A percentile compares a stretch with the other conserved stretches of the same genome.
phyloP scores from a whole-genome alignment of 2,797 vertebrate genomes.

The Paguma larvata region DNA sequence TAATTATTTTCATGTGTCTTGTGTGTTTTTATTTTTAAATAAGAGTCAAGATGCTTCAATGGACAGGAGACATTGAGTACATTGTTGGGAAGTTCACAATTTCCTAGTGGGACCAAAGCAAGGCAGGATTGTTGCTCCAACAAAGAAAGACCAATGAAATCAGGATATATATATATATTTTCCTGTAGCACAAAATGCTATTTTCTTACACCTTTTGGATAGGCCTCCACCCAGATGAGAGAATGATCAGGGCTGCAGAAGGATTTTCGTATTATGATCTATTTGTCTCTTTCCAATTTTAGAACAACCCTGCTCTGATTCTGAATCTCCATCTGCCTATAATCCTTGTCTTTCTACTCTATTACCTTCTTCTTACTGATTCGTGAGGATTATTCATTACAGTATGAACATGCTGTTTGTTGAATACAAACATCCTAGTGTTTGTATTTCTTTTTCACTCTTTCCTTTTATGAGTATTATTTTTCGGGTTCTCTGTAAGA shows the following conservation, averaged over 20 bases:
- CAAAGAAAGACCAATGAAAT: not conserved
- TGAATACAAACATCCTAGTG: not conserved
- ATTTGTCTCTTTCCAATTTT: no score
- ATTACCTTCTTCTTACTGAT: not conserved
- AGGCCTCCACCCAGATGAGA: no score
- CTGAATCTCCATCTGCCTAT: rapidly evolving
- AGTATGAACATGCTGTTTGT: no score
- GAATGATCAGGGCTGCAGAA: rapidly evolving
- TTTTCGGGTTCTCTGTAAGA: not conserved
- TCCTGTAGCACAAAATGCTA: not conserved
- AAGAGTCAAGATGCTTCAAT: rapidly evolving
- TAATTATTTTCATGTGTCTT: not conserved
- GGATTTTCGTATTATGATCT: rapidly evolving
- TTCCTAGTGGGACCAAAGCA: not conserved
- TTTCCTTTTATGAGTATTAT: not conserved
- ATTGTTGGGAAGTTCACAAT: no score
- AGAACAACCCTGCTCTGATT: not conserved
- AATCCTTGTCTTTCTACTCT: no score
- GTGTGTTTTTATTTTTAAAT: not conserved
- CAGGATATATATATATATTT: rapidly evolving
- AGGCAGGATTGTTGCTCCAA: not conserved
- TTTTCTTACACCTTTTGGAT: not conserved
- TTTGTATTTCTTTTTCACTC: not conserved
- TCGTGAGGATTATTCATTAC: no score
- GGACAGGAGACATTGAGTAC: not conserved